phyloP scores from a whole-genome alignment of 2,888 invertebrate genomes.

The Slavum lentiscoides region DNA sequence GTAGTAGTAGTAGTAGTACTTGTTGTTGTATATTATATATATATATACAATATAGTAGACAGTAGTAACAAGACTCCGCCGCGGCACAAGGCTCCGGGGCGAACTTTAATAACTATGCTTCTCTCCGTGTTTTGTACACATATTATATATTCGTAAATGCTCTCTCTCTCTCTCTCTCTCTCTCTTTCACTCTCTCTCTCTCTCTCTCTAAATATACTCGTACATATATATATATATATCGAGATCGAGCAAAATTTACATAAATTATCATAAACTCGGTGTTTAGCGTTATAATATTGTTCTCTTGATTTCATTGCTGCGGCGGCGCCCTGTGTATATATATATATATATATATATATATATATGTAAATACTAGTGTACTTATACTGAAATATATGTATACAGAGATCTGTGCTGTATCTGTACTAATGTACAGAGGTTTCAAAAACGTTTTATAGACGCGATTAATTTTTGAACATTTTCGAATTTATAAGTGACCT shows the following conservation, averaged over 20 bases:
- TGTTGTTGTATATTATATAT: background rate
- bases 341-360: no score
- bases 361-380: no score
- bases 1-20: no score
- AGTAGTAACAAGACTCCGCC: constrained; percentile 37
- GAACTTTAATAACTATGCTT: constrained; percentile 46
- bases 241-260: constrained; percentile 9
- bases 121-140: background rate
- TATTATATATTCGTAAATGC: background rate
- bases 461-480: no score
- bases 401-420: no score
- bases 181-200: no score
- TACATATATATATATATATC: background rate
- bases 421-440: no score
- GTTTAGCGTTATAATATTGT: constrained; percentile 40
- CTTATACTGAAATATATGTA: no score
- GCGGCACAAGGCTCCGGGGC: constrained; percentile 43
- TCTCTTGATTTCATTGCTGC: constrained; percentile 40
- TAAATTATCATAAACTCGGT: constrained; percentile 49
- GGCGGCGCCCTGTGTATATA: background rate
- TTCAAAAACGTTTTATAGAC: no score
- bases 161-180: no score
- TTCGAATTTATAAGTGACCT: no score
- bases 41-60: background rate
- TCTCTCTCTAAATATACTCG: background rate